A percentile compares a stretch with the other conserved stretches of the same genome.
phyloP scores from a whole-genome alignment of 1,140 invertebrate species.

The Galleria mellonella region DNA sequence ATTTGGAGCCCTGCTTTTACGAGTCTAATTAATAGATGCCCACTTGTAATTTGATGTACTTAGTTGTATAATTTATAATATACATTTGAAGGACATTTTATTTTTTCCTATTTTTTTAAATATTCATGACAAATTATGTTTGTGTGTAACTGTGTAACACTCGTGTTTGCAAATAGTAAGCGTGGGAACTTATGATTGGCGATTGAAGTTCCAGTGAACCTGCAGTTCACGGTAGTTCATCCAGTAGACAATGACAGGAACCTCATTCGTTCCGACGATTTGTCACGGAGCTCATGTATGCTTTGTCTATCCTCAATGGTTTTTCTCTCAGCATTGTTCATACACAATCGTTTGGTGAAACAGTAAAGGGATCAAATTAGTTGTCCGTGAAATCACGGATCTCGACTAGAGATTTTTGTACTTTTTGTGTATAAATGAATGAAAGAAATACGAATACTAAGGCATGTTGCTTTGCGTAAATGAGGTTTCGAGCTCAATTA shows the following conservation, averaged over 20 bases:
- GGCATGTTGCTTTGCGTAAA: too few relatives aligned
- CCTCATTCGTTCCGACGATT: constrained; percentile 31
- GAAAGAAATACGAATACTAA: too few relatives aligned
- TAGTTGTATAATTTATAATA: too few relatives aligned
- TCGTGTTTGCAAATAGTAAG: background rate
- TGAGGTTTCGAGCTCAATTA: too few relatives aligned
- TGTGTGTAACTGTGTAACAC: too few relatives aligned
- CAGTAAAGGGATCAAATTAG: constrained; percentile 18
- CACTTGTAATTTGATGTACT: too few relatives aligned
- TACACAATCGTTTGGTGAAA: constrained; percentile 17
- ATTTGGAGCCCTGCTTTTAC: too few relatives aligned
- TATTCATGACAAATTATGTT: too few relatives aligned
- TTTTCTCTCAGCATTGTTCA: constrained; percentile 28
- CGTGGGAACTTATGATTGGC: constrained; percentile 28
- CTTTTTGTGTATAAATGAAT: too few relatives aligned
- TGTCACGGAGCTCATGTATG: constrained; percentile 34
- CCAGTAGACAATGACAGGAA: constrained; percentile 53
- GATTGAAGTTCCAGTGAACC: constrained; percentile 20
- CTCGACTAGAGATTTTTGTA: constrained; percentile 4
- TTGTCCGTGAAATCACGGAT: constrained; percentile 15
- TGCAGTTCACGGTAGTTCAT: constrained; percentile 26
- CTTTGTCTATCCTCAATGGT: constrained; percentile 21
- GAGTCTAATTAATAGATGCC: too few relatives aligned
- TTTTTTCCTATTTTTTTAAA: too few relatives aligned
- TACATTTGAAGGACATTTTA: too few relatives aligned